Percentiles rank a stretch among this genome's conserved stretches.
Evolutionary conservation across 2,888 invertebrate species (phyloP).

Genomic region (Calephelis perditalis): DNA sequence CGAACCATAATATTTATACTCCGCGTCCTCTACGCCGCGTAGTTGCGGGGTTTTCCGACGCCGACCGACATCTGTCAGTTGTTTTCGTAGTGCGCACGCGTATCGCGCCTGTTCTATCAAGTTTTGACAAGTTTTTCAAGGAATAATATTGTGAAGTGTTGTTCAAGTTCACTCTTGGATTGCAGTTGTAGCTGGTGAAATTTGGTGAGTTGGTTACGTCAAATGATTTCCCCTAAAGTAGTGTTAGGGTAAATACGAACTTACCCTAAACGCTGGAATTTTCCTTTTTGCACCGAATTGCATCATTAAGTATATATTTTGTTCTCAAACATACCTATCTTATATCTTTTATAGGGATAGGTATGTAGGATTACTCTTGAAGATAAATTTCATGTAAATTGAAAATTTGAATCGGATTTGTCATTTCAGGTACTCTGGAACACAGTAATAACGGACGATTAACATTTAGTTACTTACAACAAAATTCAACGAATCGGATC

Average conservation of each 20-base stretch:
- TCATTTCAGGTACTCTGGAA: no score
- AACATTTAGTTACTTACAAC: no score
- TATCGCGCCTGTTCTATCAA: constrained; percentile 55
- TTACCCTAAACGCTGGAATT: constrained; percentile 12
- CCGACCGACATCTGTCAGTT: constrained; percentile 67
- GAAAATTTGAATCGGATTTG: no score
- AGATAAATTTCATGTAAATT: no score
- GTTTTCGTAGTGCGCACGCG: constrained; percentile 71
- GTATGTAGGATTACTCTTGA: no score
- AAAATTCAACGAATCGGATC: no score
- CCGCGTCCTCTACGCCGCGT: constrained; percentile 59
- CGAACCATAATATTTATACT: constrained; percentile 72
- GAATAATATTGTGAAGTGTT: constrained; percentile 47
- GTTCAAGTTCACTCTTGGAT: constrained; percentile 48
- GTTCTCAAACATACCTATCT: not conserved
- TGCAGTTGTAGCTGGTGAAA: constrained; percentile 48
- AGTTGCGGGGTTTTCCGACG: constrained; percentile 70
- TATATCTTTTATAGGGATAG: no score
- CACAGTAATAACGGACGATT: no score
- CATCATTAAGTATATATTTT: constrained; percentile 23
- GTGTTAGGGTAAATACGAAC: not conserved
- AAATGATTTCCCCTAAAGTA: not conserved
- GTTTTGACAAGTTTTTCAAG: constrained; percentile 61
- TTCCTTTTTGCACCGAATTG: constrained; percentile 30
- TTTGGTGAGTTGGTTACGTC: constrained; percentile 47